Conservation (phyloP, 1,140 invertebrate species). For the Epicauta chinensis region DNA sequence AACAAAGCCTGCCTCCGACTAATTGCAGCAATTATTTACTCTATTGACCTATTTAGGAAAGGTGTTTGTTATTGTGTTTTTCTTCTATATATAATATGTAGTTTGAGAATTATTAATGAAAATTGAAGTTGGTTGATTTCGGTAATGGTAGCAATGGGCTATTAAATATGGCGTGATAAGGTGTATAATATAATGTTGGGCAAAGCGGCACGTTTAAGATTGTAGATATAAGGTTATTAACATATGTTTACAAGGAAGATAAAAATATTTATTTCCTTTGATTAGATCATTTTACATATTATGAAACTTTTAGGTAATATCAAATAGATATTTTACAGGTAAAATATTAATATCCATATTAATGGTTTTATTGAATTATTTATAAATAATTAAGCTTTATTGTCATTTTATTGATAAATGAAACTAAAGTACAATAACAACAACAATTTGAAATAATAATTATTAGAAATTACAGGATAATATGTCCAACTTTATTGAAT, state of each 20-base stretch:
- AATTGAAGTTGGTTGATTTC: too few relatives aligned
- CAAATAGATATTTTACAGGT: conserved; percentile 13
- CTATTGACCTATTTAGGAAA: too few relatives aligned
- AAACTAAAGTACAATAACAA: background rate
- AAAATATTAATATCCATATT: conserved; percentile 7
- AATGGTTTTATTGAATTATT: conserved; percentile 2
- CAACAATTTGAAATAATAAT: conserved; percentile 3
- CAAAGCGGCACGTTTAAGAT: conserved; percentile 11
- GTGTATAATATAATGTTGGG: conserved; percentile 4
- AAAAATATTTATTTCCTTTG: conserved; percentile 17
- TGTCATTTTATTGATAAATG: background rate
- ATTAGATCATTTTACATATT: conserved; percentile 15
- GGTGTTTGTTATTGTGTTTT: too few relatives aligned
- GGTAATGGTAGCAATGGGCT: too few relatives aligned
- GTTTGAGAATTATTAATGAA: too few relatives aligned
- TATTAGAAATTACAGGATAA: background rate
- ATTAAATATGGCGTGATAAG: too few relatives aligned
- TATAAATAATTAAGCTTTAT: conserved; percentile 1
- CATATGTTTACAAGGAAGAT: conserved; percentile 17
- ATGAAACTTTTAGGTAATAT: conserved; percentile 8
- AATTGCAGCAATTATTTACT: conserved; percentile 14
- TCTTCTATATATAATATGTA: too few relatives aligned
- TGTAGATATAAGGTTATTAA: conserved; percentile 14
- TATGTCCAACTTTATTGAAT: conserved; percentile 5
- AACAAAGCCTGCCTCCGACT: conserved; percentile 10